Evolutionary conservation across 2,113 vertebrate genomes (phyloP).

Genomic region (Cyprinodon variegatus): DNA sequence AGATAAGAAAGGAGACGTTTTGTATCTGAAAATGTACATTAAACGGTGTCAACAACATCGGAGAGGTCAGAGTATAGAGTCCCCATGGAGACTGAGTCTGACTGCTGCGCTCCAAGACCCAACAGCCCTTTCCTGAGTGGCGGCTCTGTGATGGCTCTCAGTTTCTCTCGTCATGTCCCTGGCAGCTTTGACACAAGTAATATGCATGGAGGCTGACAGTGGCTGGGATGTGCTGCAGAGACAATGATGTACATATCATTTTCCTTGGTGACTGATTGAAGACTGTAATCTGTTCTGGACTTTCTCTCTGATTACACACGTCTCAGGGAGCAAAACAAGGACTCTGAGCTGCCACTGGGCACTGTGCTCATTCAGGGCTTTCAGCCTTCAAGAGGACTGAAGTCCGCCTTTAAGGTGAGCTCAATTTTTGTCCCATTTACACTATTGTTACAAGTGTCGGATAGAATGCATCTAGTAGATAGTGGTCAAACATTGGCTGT

Average conservation of each 20-base stretch:
- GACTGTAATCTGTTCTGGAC: constrained; percentile 84
- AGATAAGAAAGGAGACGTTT: constrained; percentile 69
- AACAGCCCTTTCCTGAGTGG: constrained; percentile 70
- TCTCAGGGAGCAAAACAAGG: constrained; percentile 82
- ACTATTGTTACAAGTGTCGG: constrained; percentile 79
- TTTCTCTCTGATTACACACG: constrained; percentile 83
- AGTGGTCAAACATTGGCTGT: constrained; percentile 76
- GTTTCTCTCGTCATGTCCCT: constrained; percentile 77
- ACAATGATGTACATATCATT: constrained; percentile 87
- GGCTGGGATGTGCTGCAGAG: constrained; percentile 70
- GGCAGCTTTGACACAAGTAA: constrained; percentile 85
- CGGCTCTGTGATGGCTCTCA: constrained; percentile 76
- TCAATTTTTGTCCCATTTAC: constrained; percentile 83
- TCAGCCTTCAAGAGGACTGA: constrained; percentile 80
- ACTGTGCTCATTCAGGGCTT: constrained; percentile 81
- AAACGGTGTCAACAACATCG: constrained; percentile 76
- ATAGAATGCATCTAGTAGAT: constrained; percentile 71
- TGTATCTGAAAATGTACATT: constrained; percentile 78
- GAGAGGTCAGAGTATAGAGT: constrained; percentile 69
- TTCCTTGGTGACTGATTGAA: constrained; percentile 85
- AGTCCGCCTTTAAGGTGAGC: constrained; percentile 81
- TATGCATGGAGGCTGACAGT: constrained; percentile 77
- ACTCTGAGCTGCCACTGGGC: constrained; percentile 76
- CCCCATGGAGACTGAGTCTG: constrained; percentile 70
- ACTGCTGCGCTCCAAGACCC: constrained; percentile 58